A percentile compares a stretch with the other conserved stretches of the same genome.
Evolutionary conservation across 2,888 invertebrate species (phyloP).

Genomic region (Rosalia funebris): DNA sequence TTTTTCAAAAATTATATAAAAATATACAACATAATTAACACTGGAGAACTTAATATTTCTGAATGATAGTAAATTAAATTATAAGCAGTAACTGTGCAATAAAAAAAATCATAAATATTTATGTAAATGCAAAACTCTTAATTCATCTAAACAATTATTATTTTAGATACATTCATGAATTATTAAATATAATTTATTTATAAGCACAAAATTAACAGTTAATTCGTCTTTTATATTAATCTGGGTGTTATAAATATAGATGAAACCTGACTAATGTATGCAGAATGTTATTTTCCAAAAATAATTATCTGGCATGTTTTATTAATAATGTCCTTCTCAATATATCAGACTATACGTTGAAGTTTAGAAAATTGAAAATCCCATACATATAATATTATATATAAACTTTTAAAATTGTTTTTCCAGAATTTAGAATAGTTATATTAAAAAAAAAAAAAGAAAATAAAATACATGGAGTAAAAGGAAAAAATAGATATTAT

Average conservation of each 20-base stretch:
- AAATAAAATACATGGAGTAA: no score
- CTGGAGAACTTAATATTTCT: no score
- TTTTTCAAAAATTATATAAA: no score
- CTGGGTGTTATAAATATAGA: conserved; percentile 22
- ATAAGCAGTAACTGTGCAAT: no score
- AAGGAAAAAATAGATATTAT: no score
- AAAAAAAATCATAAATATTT: conserved; percentile 6
- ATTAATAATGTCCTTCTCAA: neutral
- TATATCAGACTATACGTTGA: neutral
- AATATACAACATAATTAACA: no score
- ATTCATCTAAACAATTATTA: neutral
- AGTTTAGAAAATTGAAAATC: no score
- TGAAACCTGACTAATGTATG: conserved; percentile 17
- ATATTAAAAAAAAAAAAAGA: no score
- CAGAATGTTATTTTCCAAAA: conserved; percentile 11
- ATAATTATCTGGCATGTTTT: conserved; percentile 5
- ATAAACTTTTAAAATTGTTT: no score
- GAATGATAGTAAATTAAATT: no score
- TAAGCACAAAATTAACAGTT: conserved; percentile 9
- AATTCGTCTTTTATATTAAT: conserved; percentile 23
- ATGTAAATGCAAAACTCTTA: neutral
- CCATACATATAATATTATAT: no score
- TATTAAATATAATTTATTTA: conserved; percentile 11
- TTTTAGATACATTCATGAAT: conserved; percentile 1
- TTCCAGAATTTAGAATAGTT: no score